Percentiles rank a stretch among this genome's conserved stretches.
phyloP scores from a whole-genome alignment of 2,113 vertebrate species.

The Arothron firmamentum region DNA sequence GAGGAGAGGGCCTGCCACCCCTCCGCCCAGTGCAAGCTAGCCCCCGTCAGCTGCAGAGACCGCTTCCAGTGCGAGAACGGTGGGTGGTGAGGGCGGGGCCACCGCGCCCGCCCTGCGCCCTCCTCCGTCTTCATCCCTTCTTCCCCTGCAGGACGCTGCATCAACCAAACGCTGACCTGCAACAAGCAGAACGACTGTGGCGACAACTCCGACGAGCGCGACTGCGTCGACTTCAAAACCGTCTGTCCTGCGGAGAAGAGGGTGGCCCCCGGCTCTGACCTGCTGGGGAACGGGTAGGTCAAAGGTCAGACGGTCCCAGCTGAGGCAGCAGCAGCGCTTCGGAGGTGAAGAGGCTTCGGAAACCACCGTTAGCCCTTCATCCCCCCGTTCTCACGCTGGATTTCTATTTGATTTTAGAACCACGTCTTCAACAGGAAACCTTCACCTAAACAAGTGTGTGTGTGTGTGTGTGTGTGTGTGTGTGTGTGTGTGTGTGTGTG shows the following conservation, averaged over 20 bases:
- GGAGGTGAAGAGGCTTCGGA: too few relatives aligned
- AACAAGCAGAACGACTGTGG: too few relatives aligned
- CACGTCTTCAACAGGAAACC: too few relatives aligned
- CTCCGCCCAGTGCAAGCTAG: slow-evolving; percentile 78
- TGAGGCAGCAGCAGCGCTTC: neutral
- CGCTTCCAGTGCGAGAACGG: slow-evolving; percentile 86
- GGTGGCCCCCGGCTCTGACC: slow-evolving; percentile 75
- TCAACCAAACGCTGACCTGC: slow-evolving; percentile 78
- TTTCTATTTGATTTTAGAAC: too few relatives aligned
- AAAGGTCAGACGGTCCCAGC: slow-evolving; percentile 11
- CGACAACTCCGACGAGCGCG: too few relatives aligned
- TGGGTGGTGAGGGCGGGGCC: slow-evolving; percentile 41
- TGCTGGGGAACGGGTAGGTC: slow-evolving; percentile 80
- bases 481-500: too few relatives aligned
- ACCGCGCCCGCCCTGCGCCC: too few relatives aligned
- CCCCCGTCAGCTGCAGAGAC: slow-evolving; percentile 77
- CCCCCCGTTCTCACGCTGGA: too few relatives aligned
- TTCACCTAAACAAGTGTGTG: too few relatives aligned
- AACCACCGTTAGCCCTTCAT: too few relatives aligned
- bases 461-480: too few relatives aligned
- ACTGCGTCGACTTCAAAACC: slow-evolving; percentile 63
- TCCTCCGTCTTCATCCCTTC: neutral
- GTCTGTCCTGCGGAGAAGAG: slow-evolving; percentile 70
- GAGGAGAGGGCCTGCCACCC: slow-evolving; percentile 80
- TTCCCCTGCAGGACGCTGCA: slow-evolving; percentile 81